Evolutionary conservation across 2,797 vertebrate species (phyloP).

Genomic region (Sorex maritimensis): DNA sequence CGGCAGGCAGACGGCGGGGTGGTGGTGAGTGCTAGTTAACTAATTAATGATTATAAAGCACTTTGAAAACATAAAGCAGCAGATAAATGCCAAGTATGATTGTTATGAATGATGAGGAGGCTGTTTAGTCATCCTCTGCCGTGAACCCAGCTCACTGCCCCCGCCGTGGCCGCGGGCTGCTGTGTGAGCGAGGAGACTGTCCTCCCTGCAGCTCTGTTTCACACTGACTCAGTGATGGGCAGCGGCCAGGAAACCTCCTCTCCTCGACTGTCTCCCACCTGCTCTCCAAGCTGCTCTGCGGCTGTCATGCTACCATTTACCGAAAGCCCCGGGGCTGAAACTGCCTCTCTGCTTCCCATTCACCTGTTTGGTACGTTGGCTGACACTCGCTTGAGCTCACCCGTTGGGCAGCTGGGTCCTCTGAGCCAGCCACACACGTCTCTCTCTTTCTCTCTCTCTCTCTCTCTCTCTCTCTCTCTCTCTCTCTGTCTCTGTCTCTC

Average conservation of each 20-base stretch:
- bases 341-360: slow-evolving; percentile 80
- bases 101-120: slow-evolving; percentile 83
- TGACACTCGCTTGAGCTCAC: slow-evolving; percentile 67
- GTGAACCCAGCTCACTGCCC: slow-evolving; percentile 74
- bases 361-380: slow-evolving; percentile 77
- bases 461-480: too few relatives aligned
- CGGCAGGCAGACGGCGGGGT: slow-evolving; percentile 61
- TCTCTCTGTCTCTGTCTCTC: too few relatives aligned
- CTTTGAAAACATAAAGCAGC: slow-evolving; percentile 84
- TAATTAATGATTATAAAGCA: slow-evolving; percentile 84
- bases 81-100: slow-evolving; percentile 84
- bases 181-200: slow-evolving; percentile 77
- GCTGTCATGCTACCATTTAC: slow-evolving; percentile 79
- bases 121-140: slow-evolving; percentile 83
- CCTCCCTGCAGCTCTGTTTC: slow-evolving; percentile 82
- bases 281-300: slow-evolving; percentile 80
- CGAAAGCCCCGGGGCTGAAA: slow-evolving; percentile 82
- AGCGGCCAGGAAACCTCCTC: slow-evolving; percentile 85
- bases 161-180: slow-evolving; percentile 80
- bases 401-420: neutral
- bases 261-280: slow-evolving; percentile 83
- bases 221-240: slow-evolving; percentile 87
- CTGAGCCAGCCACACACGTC: neutral
- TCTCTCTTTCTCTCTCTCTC: too few relatives aligned
- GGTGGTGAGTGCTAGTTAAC: slow-evolving; percentile 79